Percentiles rank a stretch among this genome's conserved stretches.
Evolutionary conservation across 2,888 invertebrate species (phyloP).

Genomic region (Nemotelus pantherinus): DNA sequence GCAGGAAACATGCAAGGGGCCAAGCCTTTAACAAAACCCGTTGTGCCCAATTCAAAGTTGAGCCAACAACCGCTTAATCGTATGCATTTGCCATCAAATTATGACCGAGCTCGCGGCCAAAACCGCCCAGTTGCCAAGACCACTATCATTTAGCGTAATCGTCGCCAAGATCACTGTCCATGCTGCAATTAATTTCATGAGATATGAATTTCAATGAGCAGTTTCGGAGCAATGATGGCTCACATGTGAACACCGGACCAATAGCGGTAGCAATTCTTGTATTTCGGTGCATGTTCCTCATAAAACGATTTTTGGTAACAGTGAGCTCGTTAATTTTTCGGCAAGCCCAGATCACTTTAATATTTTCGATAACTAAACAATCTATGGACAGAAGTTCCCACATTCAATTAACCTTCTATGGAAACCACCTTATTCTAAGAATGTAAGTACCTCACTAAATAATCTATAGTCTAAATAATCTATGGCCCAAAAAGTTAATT

Average conservation of each 20-base stretch:
- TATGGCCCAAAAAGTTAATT: too few relatives aligned
- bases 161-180: constrained; percentile 40
- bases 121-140: constrained; percentile 32
- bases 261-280: neutral
- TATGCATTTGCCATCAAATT: constrained; percentile 24
- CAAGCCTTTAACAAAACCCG: neutral
- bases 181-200: constrained; percentile 40
- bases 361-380: too few relatives aligned
- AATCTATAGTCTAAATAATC: too few relatives aligned
- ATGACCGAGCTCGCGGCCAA: constrained; percentile 29
- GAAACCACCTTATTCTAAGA: too few relatives aligned
- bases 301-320: too few relatives aligned
- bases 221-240: neutral
- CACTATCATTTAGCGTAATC: constrained; percentile 40
- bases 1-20: constrained; percentile 1
- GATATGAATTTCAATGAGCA: constrained; percentile 41
- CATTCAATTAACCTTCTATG: too few relatives aligned
- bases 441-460: too few relatives aligned
- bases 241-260: constrained; percentile 3
- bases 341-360: too few relatives aligned
- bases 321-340: too few relatives aligned
- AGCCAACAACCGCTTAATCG: constrained; percentile 40
- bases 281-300: too few relatives aligned
- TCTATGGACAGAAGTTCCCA: too few relatives aligned
- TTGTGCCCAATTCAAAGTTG: constrained; percentile 7